Base-by-base conservation (phyloP, 1,140 invertebrate species). In the Macrotrachela quadricornifera region DNA sequence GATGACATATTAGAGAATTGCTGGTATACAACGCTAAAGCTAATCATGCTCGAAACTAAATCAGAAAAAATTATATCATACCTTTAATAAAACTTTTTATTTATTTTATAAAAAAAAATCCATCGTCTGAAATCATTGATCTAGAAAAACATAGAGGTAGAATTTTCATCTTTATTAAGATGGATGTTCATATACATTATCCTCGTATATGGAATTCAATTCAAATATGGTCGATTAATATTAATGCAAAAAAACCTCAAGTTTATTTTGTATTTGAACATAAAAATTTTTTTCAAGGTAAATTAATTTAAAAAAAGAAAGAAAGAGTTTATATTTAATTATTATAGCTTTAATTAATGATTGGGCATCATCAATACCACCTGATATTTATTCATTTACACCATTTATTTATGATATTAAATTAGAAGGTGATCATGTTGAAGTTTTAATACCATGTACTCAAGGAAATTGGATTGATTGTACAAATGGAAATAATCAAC, bases 401-500 rank as follows among this genome's bases (percentile, higher is more conserved):
- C 92, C 92, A 13, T 99, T 94, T 65, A 94, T 87, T 0, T 94
- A 86, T 79, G 82, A 85, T 64, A 82, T 96, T 58, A 83, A 79
- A 58, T 72, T 97, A 42, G 73, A 85, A 0, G 70, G 95, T 9
- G 88, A 94, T 68, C 63, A 72, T 55, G 95, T 96, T 73, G 90
- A 99, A 71, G 72, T 96, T 3, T 77, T 96, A 0, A 86, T 86
- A 44, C 67, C 91, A 10, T 80, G 85, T 56, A 97, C 96, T 73
- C 85, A 96, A 64, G 86, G 86, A 65, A 99, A 99, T 69, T 97
- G 90, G 92, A 83, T 97, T 59, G 91, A 97, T 68, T 30, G 21
- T 30, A 8, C 21, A 4, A 30, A 30, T 30, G 21, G 21, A 30
- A 8, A 30, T 30, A 2, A 30, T 30, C 21, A 30, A 30, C 21